Base-by-base conservation (phyloP, 2,888 invertebrate genomes). In the Tetranychus truncatus region DNA sequence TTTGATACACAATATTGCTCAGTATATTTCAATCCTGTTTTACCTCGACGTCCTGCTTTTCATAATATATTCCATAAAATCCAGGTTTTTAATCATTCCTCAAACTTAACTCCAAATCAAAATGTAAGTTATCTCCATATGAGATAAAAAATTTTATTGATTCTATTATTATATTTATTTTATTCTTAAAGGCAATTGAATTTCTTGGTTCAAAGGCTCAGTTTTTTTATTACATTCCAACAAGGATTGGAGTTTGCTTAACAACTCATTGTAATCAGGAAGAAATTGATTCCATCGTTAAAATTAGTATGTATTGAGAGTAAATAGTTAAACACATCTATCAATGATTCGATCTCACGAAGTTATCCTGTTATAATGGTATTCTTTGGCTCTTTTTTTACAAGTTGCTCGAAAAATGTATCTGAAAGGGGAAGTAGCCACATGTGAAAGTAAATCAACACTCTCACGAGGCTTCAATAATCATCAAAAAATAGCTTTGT, bases 171-270 rank as follows among this genome's bases (percentile, higher is more conserved):
- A n/a, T n/a, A 24, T 24, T 15, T 4, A 66, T 6, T 18, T 15
- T 15, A 6, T 66, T 66, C 3, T 1, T n/a, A 71, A 6, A 74
- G 74, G 34, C 73, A 18, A 20, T 74, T 15, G n/a, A 74, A 44
- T 9, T 20, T 24, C 20, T 74, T 9, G 71, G 20, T 9, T 18
- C 18, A n/a, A 74, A 74, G 20, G 44, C 71, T 20, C 74, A 74
- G 15, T 76, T 69, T 21, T 77, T 77, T 44, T 78, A 78, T 45
- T 78, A 76, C 73, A 73, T 75, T 45, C 71, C 74, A 11, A 45
- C 75, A 15, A 45, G 77, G 21, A 75, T 76, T 6, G 78, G 74
- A 1, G 74, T 75, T 20, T 78, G 78, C 65, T 45, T 75, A 18
- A 77, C 78, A 7, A 55, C 66, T 15, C 72, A 71, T 21, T 78